phyloP scores from a whole-genome alignment of 2,113 vertebrate species.

The Crotalus tigris region DNA sequence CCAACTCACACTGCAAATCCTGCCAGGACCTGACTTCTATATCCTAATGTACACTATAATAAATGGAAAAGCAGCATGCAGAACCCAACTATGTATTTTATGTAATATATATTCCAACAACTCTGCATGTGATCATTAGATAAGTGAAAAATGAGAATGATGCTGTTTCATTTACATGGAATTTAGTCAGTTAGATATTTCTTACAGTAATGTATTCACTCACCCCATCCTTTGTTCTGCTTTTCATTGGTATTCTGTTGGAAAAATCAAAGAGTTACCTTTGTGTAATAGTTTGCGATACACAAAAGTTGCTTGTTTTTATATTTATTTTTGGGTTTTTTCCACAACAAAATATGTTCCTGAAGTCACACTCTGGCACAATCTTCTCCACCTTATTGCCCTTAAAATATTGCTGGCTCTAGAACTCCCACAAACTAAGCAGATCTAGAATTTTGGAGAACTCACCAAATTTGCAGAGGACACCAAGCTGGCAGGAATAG shows the following conservation, averaged over 20 bases:
- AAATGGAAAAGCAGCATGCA: neutral
- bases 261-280: neutral
- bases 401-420: neutral
- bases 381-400: neutral
- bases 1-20: neutral
- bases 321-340: neutral
- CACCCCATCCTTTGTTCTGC: neutral
- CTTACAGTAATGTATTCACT: neutral
- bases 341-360: neutral
- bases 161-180: neutral
- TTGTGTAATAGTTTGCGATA: neutral
- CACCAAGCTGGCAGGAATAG: no score
- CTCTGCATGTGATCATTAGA: neutral
- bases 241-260: neutral
- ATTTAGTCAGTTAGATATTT: neutral
- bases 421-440: neutral
- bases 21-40: neutral
- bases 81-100: neutral
- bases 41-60: neutral
- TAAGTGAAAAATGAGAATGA: neutral
- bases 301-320: neutral
- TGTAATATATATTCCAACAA: neutral
- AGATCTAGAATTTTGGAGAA: neutral
- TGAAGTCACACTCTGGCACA: neutral
- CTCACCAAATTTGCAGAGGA: no score